Percentiles rank a stretch among this genome's conserved stretches.
Conservation (phyloP, 1,140 invertebrate species). For the Trinorchestia longiramus region DNA sequence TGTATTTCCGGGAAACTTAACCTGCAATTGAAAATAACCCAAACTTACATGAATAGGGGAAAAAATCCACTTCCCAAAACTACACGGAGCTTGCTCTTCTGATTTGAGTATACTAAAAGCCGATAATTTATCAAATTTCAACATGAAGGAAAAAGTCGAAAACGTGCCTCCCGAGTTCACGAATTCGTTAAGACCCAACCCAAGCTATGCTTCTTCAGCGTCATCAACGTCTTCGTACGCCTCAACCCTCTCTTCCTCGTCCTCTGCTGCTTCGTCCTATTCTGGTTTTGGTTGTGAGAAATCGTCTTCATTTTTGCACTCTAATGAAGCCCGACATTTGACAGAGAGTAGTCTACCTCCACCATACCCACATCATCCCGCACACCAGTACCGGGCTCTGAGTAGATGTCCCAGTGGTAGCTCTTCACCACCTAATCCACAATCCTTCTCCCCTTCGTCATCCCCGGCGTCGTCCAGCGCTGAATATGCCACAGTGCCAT, state of each 20-base stretch:
- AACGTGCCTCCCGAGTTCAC: neutral
- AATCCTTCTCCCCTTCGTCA: neutral
- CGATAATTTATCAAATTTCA: neutral
- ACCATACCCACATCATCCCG: neutral
- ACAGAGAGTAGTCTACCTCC: neutral
- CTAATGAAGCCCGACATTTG: neutral
- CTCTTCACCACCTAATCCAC: neutral
- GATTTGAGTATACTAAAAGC: neutral
- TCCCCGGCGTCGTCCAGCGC: neutral
- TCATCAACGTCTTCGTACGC: slow-evolving; percentile 29
- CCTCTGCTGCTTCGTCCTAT: slow-evolving; percentile 20
- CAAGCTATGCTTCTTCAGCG: slow-evolving; percentile 33
- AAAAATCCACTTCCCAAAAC: neutral
- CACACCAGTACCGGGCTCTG: slow-evolving; percentile 21
- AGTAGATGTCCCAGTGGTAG: slow-evolving; percentile 7
- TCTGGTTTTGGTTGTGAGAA: slow-evolving; percentile 32
- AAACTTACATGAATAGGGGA: neutral
- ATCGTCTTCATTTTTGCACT: slow-evolving; percentile 46
- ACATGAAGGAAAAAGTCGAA: slow-evolving; percentile 37
- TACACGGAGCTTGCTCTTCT: slow-evolving; percentile 3
- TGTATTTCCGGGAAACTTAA: neutral
- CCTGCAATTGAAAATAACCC: neutral
- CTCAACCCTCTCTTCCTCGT: neutral
- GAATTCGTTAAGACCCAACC: slow-evolving; percentile 11
- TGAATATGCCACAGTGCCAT: neutral